Percentiles rank a stretch among this genome's conserved stretches.
Conservation (phyloP, 2,113 vertebrate genomes). For the Lagenorhynchus albirostris region DNA sequence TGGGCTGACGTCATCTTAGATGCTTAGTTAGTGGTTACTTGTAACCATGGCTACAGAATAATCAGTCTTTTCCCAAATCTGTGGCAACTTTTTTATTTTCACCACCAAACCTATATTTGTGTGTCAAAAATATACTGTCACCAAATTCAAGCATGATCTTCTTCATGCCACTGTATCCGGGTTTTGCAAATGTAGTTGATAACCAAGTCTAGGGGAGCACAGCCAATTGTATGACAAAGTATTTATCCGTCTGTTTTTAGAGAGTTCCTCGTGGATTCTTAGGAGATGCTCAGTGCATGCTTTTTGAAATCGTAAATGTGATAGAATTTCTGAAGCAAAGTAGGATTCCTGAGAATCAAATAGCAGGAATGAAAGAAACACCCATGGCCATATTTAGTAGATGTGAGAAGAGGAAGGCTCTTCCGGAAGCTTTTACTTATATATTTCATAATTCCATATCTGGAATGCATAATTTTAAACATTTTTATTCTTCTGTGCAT, state of each 20-base stretch:
- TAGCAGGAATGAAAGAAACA: background rate
- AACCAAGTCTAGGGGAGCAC: background rate
- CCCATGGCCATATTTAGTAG: background rate
- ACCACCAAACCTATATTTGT: background rate
- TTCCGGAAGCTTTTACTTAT: background rate
- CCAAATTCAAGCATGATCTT: background rate
- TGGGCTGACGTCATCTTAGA: background rate
- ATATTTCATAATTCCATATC: background rate
- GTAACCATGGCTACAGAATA: background rate
- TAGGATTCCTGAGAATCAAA: background rate
- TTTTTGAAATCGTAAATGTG: background rate
- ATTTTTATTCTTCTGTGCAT: background rate
- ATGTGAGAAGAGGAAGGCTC: background rate
- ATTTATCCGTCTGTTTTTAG: background rate
- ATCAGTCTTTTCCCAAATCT: background rate
- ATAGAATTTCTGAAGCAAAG: constrained; percentile 2
- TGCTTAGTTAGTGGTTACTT: background rate
- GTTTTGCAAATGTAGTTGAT: background rate
- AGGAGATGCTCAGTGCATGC: background rate
- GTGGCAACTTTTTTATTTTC: background rate
- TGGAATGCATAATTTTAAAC: background rate
- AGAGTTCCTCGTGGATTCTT: background rate
- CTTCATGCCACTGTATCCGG: background rate
- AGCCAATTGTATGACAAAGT: background rate
- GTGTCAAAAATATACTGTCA: background rate